Evolutionary conservation across 2,113 vertebrate genomes (phyloP).

Genomic region (Forbesichthys papilliferus): DNA sequence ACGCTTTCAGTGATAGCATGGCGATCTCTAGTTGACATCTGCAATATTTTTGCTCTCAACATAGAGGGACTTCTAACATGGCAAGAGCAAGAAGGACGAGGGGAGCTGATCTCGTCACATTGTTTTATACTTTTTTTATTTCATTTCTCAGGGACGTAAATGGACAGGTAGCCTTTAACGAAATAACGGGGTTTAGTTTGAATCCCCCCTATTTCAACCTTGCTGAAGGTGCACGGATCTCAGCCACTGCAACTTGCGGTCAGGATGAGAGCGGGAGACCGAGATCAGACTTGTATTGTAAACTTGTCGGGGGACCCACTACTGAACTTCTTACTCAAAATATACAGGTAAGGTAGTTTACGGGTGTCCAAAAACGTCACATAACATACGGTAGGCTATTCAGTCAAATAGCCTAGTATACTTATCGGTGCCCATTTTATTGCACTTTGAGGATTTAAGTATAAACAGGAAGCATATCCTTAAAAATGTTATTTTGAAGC

Average conservation of each 20-base stretch:
- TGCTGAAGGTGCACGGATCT: conserved; percentile 77
- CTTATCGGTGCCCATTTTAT: no score
- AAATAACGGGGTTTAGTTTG: conserved; percentile 74
- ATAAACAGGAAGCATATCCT: no score
- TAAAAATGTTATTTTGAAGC: no score
- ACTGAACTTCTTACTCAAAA: conserved; percentile 71
- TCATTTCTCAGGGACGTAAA: conserved; percentile 39
- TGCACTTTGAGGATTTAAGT: no score
- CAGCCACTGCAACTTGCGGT: conserved; percentile 89
- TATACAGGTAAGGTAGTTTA: conserved; percentile 81
- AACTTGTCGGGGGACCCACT: conserved; percentile 86
- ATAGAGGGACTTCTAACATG: conserved; percentile 61
- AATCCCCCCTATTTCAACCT: conserved; percentile 91
- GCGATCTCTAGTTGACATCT: conserved; percentile 56
- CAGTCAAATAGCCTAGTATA: no score
- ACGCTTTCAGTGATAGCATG: conserved; percentile 37
- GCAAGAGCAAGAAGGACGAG: conserved; percentile 57
- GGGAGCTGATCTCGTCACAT: conserved; percentile 45
- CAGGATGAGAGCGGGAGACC: conserved; percentile 74
- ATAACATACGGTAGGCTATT: not conserved
- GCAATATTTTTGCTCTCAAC: conserved; percentile 50
- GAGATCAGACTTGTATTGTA: conserved; percentile 85
- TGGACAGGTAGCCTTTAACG: conserved; percentile 47
- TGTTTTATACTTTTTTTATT: conserved; percentile 21
- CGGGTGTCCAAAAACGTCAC: not conserved